phyloP scores from a whole-genome alignment of 2,113 vertebrate species.

The Struthidea cinerea region DNA sequence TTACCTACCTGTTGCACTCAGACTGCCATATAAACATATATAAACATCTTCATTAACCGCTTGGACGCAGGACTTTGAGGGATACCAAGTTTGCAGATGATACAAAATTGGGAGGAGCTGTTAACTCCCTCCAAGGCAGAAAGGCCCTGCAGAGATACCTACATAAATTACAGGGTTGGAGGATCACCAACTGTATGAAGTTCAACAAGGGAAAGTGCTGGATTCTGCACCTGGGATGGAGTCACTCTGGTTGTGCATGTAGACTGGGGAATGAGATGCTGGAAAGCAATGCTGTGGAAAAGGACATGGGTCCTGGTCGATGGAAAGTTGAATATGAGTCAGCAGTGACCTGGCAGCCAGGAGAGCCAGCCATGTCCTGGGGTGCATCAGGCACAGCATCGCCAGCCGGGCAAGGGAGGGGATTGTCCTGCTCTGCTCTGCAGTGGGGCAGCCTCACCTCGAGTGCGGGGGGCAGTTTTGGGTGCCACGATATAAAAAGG shows the following conservation, averaged over 20 bases:
- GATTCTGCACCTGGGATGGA: not conserved
- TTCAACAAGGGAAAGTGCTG: not conserved
- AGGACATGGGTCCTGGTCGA: not conserved
- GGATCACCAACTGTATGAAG: not conserved
- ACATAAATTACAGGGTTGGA: not conserved
- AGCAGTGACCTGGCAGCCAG: not conserved
- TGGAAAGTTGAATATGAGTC: rapidly evolving
- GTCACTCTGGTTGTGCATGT: not conserved
- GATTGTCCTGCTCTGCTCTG: not conserved
- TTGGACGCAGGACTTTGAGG: not conserved
- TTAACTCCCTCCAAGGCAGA: not conserved
- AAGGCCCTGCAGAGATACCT: not conserved
- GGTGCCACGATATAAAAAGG: no score
- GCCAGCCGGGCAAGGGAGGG: rapidly evolving
- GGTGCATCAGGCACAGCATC: not conserved
- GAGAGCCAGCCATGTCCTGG: rapidly evolving
- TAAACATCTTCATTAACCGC: not conserved
- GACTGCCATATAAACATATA: not conserved
- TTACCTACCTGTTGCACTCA: not conserved
- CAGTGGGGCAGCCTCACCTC: rapidly evolving
- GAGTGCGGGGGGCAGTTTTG: no score
- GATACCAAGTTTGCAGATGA: not conserved
- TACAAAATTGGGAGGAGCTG: not conserved
- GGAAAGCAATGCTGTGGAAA: not conserved
- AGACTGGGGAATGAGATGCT: not conserved